phyloP scores from a whole-genome alignment of 1,140 invertebrate species.

The Psilanteris sp. region DNA sequence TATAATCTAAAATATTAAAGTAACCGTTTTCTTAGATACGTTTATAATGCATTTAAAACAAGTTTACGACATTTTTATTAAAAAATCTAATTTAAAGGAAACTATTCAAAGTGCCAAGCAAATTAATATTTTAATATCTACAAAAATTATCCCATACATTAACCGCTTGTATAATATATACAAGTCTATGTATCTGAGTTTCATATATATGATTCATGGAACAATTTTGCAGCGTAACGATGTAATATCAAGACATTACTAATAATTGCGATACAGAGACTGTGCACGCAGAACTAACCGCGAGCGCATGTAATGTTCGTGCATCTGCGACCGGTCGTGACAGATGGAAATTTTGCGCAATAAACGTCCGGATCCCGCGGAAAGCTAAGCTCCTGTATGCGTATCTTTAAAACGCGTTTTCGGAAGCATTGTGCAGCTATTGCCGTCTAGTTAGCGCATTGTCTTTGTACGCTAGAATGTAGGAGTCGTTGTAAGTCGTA shows the following conservation, averaged over 20 bases:
- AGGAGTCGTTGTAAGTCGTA: constrained; percentile 7
- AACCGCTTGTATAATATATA: constrained; percentile 13
- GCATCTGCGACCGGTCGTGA: constrained; percentile 42
- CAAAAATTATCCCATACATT: too few relatives aligned
- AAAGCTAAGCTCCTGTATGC: constrained; percentile 22
- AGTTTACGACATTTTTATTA: too few relatives aligned
- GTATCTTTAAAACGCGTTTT: constrained; percentile 31
- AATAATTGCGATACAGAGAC: constrained; percentile 35
- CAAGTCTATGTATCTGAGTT: background rate
- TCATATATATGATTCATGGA: constrained; percentile 18
- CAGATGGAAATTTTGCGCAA: constrained; percentile 50
- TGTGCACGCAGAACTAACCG: constrained; percentile 21
- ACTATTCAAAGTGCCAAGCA: too few relatives aligned
- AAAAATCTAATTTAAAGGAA: too few relatives aligned
- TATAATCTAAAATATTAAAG: too few relatives aligned
- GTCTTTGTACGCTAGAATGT: constrained; percentile 27
- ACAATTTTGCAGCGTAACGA: constrained; percentile 24
- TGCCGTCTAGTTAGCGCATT: constrained; percentile 48
- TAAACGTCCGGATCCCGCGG: constrained; percentile 24
- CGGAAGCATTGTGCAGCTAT: constrained; percentile 32
- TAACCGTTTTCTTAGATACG: too few relatives aligned
- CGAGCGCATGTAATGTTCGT: constrained; percentile 13
- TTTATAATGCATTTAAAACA: too few relatives aligned
- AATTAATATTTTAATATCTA: too few relatives aligned
- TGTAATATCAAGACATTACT: constrained; percentile 43